Percentiles rank a stretch among this genome's conserved stretches.
These are phyloP conservation scores for Strix uralensis DNA, from an alignment of 2,113 vertebrate species.

Conservation along the genomic window DNA sequence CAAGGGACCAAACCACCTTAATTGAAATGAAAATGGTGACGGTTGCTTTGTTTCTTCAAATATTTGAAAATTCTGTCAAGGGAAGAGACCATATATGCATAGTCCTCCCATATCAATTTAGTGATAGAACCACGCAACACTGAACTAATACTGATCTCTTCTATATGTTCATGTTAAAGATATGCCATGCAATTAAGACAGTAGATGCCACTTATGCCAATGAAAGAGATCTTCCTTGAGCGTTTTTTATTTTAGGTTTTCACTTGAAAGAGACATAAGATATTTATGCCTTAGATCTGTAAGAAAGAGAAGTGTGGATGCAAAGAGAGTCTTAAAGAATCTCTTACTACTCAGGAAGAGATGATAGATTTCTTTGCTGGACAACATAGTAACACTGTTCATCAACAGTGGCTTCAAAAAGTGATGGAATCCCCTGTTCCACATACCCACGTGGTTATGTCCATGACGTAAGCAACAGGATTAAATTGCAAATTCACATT, in stretches of 20 bases:
- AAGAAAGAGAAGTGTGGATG: neutral
- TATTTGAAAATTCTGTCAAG: neutral
- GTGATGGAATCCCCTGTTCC: neutral
- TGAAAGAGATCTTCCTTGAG: neutral
- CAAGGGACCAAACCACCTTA: neutral
- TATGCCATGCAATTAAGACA: neutral
- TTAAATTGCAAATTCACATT: neutral
- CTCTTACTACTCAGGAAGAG: neutral
- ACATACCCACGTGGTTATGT: neutral
- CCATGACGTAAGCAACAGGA: neutral
- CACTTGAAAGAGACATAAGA: neutral
- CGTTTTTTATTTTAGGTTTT: neutral
- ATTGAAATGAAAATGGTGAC: neutral
- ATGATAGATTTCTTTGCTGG: neutral
- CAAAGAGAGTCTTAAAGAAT: neutral
- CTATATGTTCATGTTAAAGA: neutral
- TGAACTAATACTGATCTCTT: neutral
- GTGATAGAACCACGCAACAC: neutral
- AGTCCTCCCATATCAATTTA: neutral
- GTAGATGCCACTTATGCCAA: neutral
- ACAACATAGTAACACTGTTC: neutral
- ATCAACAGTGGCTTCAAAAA: neutral
- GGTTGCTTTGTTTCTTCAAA: neutral
- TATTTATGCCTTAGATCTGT: neutral
- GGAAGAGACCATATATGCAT: fast-evolving